Conservation (phyloP, 2,113 vertebrate genomes). For the Gavia stellata region DNA sequence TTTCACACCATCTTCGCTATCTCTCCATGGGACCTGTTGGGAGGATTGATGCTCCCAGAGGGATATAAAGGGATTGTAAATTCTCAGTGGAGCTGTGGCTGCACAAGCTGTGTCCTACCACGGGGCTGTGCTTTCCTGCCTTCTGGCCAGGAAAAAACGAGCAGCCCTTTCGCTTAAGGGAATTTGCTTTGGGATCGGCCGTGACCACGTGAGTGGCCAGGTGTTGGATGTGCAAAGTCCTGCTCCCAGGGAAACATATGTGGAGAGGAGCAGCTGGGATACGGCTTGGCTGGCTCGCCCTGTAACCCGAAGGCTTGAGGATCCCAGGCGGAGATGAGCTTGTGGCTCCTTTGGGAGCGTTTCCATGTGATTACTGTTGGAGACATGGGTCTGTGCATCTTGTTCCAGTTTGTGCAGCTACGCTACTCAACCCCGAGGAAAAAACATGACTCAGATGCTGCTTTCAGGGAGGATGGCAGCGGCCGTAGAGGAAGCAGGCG, state of each 20-base stretch:
- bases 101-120: background rate
- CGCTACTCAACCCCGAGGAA: accelerated
- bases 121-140: background rate
- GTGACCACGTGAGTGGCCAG: accelerated
- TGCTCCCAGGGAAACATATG: background rate
- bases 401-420: background rate
- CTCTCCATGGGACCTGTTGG: background rate
- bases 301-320: background rate
- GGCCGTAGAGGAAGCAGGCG: background rate
- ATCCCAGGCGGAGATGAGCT: background rate
- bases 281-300: accelerated
- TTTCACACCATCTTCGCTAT: background rate
- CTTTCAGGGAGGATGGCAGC: background rate
- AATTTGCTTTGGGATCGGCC: background rate
- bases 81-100: background rate
- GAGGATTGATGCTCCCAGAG: background rate
- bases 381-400: background rate
- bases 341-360: background rate
- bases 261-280: background rate
- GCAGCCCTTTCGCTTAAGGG: background rate
- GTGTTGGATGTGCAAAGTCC: background rate
- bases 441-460: background rate
- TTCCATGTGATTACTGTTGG: background rate
- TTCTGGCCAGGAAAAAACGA: background rate
- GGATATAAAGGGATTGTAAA: background rate